Percentiles rank a stretch among this genome's conserved stretches.
Conservation (phyloP, 2,797 vertebrate species). For the Microhierax caerulescens region DNA sequence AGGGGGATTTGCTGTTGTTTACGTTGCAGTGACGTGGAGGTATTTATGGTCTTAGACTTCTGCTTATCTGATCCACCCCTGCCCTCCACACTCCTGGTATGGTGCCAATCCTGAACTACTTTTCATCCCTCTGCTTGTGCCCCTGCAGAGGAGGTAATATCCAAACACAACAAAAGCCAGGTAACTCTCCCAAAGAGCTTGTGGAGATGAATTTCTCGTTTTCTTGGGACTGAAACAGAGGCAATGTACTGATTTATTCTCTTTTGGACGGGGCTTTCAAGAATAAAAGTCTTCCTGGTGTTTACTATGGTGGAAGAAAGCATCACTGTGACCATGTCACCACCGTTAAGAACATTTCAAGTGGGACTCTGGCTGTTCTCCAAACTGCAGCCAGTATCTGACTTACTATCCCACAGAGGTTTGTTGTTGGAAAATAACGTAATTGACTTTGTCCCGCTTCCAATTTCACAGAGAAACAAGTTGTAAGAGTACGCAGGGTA, state of each 20-base stretch:
- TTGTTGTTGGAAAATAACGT: constrained; percentile 21
- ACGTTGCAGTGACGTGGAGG: neutral
- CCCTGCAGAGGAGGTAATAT: neutral
- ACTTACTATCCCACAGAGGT: constrained; percentile 19
- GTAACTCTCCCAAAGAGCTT: neutral
- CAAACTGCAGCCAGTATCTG: neutral
- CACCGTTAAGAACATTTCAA: neutral
- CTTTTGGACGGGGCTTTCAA: neutral
- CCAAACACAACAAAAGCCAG: neutral
- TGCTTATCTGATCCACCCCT: constrained; percentile 39
- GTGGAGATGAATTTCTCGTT: neutral
- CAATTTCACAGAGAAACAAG: constrained; percentile 9
- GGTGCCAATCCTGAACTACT: neutral
- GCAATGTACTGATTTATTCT: neutral
- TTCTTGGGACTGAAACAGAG: neutral
- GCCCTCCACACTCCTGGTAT: neutral
- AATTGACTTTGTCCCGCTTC: constrained; percentile 46
- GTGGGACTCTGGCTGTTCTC: neutral
- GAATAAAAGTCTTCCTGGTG: neutral
- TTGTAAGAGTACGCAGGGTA: neutral
- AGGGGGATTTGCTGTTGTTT: constrained; percentile 1
- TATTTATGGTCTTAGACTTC: constrained; percentile 27
- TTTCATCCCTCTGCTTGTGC: neutral
- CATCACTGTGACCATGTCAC: neutral
- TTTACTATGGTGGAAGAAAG: neutral